Conservation (phyloP, 2,113 vertebrate species). For the Cebidichthys violaceus region DNA sequence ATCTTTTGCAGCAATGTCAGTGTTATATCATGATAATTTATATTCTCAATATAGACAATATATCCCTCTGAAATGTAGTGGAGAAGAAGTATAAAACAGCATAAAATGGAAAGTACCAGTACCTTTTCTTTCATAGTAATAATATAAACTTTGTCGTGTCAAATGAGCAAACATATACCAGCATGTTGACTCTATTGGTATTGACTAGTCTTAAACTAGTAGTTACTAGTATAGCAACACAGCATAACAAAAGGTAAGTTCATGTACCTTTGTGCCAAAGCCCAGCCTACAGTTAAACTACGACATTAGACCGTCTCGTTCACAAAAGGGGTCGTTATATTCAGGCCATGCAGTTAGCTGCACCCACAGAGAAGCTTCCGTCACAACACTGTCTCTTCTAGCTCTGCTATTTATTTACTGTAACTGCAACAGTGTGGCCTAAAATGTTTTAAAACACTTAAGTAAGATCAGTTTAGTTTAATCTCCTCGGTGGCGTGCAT, state of each 20-base stretch:
- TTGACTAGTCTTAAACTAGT: not conserved
- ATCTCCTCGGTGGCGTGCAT: slow-evolving; percentile 45
- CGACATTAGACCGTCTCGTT: not conserved
- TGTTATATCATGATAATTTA: too few relatives aligned
- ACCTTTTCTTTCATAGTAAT: not conserved
- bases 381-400: not conserved
- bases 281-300: not conserved
- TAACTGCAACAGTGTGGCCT: slow-evolving; percentile 3
- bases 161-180: not conserved
- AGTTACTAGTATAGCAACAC: too few relatives aligned
- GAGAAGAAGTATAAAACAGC: not conserved
- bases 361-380: not conserved
- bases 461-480: slow-evolving; percentile 49
- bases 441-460: slow-evolving; percentile 61
- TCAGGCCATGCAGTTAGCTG: not conserved
- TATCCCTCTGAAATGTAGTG: not conserved
- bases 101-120: not conserved
- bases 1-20: too few relatives aligned
- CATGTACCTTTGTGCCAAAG: not conserved
- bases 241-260: not conserved
- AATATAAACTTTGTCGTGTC: not conserved
- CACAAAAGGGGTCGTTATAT: not conserved
- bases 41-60: too few relatives aligned
- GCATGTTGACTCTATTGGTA: not conserved
- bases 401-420: slow-evolving; percentile 2